phyloP scores from a whole-genome alignment of 2,888 invertebrate species.

The Eupithecia tripunctaria region DNA sequence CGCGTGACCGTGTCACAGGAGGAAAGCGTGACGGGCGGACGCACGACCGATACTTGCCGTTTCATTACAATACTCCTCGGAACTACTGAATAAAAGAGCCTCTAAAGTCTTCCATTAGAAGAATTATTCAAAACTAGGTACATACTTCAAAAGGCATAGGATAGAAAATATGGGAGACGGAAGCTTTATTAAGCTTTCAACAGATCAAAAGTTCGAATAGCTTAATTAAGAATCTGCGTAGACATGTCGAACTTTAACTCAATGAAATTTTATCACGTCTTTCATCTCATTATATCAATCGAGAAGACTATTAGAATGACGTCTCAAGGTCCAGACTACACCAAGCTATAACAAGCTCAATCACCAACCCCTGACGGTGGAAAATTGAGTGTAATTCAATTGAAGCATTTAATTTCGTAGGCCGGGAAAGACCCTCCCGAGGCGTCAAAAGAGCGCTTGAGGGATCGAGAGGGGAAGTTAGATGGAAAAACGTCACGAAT shows the following conservation, averaged over 20 bases:
- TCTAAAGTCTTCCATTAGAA: neutral
- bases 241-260: conserved; percentile 24
- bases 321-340: conserved; percentile 36
- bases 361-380: conserved; percentile 56
- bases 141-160: neutral
- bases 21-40: conserved; percentile 63
- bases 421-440: conserved; percentile 57
- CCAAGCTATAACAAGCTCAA: conserved; percentile 61
- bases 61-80: conserved; percentile 59
- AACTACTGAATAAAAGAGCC: conserved; percentile 8
- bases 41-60: conserved; percentile 55
- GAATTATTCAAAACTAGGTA: neutral
- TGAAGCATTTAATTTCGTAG: conserved; percentile 70
- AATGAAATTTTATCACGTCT: conserved; percentile 42
- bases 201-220: conserved; percentile 21
- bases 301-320: conserved; percentile 45
- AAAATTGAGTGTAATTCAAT: conserved; percentile 70
- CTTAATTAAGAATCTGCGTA: conserved; percentile 20
- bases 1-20: conserved; percentile 55
- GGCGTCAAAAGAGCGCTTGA: conserved; percentile 73
- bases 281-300: conserved; percentile 45
- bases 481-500: conserved; percentile 66
- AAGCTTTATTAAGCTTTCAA: conserved; percentile 16
- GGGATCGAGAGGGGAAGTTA: conserved; percentile 61
- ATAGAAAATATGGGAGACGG: neutral